Evolutionary conservation across 2,797 vertebrate species (phyloP).

Genomic region (Myotis planiceps): DNA sequence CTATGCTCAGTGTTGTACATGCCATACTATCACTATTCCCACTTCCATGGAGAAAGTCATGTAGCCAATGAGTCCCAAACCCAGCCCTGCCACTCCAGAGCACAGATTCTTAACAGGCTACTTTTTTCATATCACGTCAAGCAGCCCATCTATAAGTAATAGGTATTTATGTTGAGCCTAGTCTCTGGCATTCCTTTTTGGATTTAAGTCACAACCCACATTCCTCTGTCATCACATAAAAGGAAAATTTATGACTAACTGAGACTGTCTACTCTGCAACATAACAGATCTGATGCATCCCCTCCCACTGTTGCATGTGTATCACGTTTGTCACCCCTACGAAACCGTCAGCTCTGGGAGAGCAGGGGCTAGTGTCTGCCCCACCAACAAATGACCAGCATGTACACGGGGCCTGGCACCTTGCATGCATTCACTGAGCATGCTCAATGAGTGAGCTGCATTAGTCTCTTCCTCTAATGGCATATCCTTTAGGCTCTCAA

Average conservation of each 20-base stretch:
- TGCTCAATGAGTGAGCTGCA: neutral
- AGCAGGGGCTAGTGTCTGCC: neutral
- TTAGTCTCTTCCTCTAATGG: fast-evolving
- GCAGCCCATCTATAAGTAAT: neutral
- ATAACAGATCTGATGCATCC: neutral
- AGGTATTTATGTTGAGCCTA: neutral
- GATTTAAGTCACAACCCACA: neutral
- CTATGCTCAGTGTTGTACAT: neutral
- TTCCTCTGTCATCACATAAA: neutral
- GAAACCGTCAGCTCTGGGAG: neutral
- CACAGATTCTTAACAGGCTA: neutral
- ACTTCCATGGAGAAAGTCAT: neutral
- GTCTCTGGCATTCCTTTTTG: neutral
- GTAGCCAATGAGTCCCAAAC: neutral
- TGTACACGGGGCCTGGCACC: fast-evolving
- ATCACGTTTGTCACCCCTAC: neutral
- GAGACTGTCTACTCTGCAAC: neutral
- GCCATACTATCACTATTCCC: too few relatives aligned
- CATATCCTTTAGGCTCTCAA: neutral
- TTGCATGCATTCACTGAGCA: neutral
- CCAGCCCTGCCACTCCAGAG: neutral
- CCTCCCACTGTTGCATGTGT: neutral
- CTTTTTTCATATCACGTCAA: neutral
- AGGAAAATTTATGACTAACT: neutral
- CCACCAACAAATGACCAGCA: neutral